Base-by-base conservation (phyloP, 2,888 invertebrate genomes). In the Lomographa bimaculata region DNA sequence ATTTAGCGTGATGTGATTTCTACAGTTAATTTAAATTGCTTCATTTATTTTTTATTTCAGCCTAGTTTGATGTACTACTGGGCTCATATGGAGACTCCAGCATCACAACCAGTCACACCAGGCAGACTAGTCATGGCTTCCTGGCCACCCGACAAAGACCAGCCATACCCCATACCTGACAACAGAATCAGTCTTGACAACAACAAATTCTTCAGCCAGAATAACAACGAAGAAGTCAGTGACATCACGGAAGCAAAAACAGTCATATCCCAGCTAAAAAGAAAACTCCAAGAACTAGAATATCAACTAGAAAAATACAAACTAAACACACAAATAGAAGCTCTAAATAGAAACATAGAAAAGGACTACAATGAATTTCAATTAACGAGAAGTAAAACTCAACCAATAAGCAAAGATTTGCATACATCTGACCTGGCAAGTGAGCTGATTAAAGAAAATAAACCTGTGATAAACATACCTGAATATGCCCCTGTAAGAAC, bases 1-100 rank as follows among this genome's bases (percentile, higher is more conserved):
- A n/a, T n/a, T n/a, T n/a, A n/a, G n/a, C n/a, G n/a, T n/a, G n/a
- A n/a, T n/a, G n/a, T n/a, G n/a, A n/a, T n/a, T n/a, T n/a, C n/a
- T n/a, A n/a, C n/a, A n/a, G n/a, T n/a, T n/a, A n/a, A n/a, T n/a
- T n/a, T n/a, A n/a, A n/a, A n/a, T n/a, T n/a, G n/a, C n/a, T n/a
- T n/a, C n/a, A n/a, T n/a, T n/a, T n/a, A n/a, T n/a, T n/a, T 56
- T 16, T 7, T 0, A 24, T 83, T 91, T 16, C 82, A 97, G 97
- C 94, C 96, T 42, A 96, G 95, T 79, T 91, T 95, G 68, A 96
- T 96, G 94, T 97, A 97, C 83, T 95, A 94, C 74, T 97, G 97
- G 97, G 92, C 95, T 10, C 95, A 96, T 72, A 94, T 94, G 50
- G 95, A 95, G 78, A 82, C 91, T 27, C 92, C 93, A 35, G 85